Conservation (phyloP, 1,140 invertebrate species). For the Apolygus lucorum region DNA sequence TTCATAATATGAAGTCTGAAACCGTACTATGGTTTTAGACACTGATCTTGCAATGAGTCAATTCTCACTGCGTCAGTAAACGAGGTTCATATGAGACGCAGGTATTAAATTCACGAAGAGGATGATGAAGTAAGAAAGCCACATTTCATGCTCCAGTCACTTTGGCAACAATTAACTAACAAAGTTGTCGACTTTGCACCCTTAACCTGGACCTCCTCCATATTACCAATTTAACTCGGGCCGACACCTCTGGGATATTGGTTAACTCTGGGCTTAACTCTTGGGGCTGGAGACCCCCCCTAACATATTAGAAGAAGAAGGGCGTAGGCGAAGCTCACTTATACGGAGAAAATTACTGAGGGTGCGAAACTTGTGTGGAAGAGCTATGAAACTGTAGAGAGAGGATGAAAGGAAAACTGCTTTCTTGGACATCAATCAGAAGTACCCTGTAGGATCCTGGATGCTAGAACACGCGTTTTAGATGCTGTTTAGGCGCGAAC, state of each 20-base stretch:
- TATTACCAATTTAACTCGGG: background rate
- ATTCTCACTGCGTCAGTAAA: too few species aligned
- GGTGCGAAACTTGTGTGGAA: background rate
- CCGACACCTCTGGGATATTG: background rate
- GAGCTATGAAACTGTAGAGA: background rate
- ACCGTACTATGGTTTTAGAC: too few species aligned
- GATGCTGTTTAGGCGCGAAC: background rate
- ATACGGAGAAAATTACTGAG: too few species aligned
- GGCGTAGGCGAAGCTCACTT: background rate
- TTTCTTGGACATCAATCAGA: conserved; percentile 4
- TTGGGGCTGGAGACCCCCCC: background rate
- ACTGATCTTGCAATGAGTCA: too few species aligned
- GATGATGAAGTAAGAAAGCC: too few species aligned
- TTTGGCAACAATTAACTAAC: too few species aligned
- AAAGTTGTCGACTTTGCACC: too few species aligned
- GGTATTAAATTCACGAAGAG: too few species aligned
- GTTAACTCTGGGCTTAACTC: background rate
- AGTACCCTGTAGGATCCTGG: background rate
- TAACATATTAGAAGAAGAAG: background rate
- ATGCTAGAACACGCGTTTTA: background rate
- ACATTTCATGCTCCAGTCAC: too few species aligned
- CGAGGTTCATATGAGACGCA: too few species aligned
- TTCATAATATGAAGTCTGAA: too few species aligned
- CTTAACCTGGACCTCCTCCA: background rate
- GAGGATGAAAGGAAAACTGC: background rate